Evolutionary conservation across 2,113 vertebrate species (phyloP).

Genomic region (Mormoops blainvillei): DNA sequence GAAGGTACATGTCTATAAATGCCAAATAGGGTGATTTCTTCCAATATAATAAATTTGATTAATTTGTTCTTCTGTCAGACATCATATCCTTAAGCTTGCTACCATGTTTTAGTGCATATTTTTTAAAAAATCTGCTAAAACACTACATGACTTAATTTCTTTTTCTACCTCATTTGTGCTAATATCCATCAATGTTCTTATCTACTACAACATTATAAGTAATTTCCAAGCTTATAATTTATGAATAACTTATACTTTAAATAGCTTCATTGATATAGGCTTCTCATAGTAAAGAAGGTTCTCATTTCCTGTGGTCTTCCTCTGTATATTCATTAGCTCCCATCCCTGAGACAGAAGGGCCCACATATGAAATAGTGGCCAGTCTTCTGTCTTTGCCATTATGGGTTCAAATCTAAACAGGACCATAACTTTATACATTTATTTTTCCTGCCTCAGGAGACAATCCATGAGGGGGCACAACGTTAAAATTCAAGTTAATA

Average conservation of each 20-base stretch:
- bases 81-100: not conserved
- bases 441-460: not conserved
- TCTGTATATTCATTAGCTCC: not conserved
- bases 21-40: not conserved
- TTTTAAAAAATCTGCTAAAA: not conserved
- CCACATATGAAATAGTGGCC: rapidly evolving
- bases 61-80: not conserved
- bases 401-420: not conserved
- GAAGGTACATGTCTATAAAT: not conserved
- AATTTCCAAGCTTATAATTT: not conserved
- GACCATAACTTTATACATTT: not conserved
- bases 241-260: not conserved
- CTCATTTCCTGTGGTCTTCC: not conserved
- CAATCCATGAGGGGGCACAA: not conserved
- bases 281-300: not conserved
- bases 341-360: not conserved
- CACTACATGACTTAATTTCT: not conserved
- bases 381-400: not conserved
- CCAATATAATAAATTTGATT: not conserved
- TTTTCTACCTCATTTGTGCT: not conserved
- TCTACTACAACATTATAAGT: not conserved
- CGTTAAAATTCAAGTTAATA: not conserved
- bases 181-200: not conserved
- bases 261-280: not conserved
- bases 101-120: not conserved